Base-by-base conservation (phyloP, 2,888 invertebrate genomes). In the Herminia tarsipennalis region DNA sequence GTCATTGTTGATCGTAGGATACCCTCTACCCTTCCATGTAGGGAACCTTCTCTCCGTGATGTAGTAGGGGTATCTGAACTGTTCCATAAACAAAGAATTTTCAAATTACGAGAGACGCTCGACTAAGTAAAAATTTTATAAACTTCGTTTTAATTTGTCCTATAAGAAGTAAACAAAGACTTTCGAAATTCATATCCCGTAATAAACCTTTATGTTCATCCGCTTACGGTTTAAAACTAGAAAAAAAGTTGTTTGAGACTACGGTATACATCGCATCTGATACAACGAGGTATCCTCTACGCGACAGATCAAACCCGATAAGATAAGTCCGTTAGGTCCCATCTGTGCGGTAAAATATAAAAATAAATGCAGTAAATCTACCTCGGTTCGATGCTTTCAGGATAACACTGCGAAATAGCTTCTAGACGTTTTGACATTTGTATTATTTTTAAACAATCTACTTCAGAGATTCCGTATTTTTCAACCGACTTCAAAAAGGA, bases 361-460 rank as follows among this genome's bases (percentile, higher is more conserved):
- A 58, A 61, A 49, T 61, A 57, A 56, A 50, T 56, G 35, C 40
- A 34, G 40, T 61, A 45, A 44, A 44, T 40, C 33, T 44, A 56
- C 48, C 37, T 45, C 40, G 33, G 14, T 18, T 47, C 35, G 14
- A 43, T 21, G 25, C 21, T 10, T 9, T 38, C 39, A 24, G 2
- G 35, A 46, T 44, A 47, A 34, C 16, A 29, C 41, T 44, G 28
- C 18, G 20, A 16, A 41, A 29, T 28, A 10, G 9, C 12, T 13
- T 49, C 14, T 22, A 10, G 10, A 33, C 13, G 16, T 29, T 21
- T 21, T 29, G 6, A 13, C 1, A 13, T 14, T 6, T 20, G 16
- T 27, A 18, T 12, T 18, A 3, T n/a, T 21, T 13, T 8, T 1
- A 22, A 22, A 3, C 9, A n/a, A 22, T n/a, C 21, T 9, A 25